Conservation (phyloP, 2,888 invertebrate species). For the Nemurella pictetii region DNA sequence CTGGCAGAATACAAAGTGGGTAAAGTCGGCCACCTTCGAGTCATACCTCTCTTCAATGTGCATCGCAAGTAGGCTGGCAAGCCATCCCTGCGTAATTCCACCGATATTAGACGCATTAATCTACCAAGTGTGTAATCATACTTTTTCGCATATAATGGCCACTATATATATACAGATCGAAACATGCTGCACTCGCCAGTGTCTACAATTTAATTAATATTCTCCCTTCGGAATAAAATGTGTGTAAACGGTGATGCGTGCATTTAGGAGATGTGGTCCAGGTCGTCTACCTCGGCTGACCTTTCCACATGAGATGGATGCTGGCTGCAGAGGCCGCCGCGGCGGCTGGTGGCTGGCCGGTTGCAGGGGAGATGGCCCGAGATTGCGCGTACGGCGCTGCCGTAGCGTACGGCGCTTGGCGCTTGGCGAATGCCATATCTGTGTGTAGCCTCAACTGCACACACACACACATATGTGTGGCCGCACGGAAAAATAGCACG, state of each 20-base stretch:
- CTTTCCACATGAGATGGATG: constrained; percentile 23
- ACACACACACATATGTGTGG: too few species aligned
- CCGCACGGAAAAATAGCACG: neutral
- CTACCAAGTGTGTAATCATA: neutral
- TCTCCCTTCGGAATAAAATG: constrained; percentile 11
- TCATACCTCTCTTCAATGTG: neutral
- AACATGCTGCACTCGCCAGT: neutral
- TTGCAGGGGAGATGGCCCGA: neutral
- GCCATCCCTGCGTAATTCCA: neutral
- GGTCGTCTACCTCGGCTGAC: constrained; percentile 33
- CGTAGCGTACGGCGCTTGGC: neutral
- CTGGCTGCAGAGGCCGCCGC: neutral
- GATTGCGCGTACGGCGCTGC: neutral
- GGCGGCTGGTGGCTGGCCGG: neutral
- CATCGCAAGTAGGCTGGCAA: neutral
- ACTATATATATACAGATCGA: neutral
- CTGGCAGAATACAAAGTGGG: constrained; percentile 35
- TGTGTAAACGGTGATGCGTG: constrained; percentile 12
- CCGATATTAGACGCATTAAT: constrained; percentile 7
- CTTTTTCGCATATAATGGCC: neutral
- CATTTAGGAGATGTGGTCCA: constrained; percentile 35
- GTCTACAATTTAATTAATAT: neutral
- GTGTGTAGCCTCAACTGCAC: too few species aligned
- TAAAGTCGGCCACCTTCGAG: constrained; percentile 11
- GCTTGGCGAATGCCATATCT: neutral